Percentiles rank a stretch among this genome's conserved stretches.
Conservation (phyloP, 2,797 vertebrate species). For the Amniataba percoides region DNA sequence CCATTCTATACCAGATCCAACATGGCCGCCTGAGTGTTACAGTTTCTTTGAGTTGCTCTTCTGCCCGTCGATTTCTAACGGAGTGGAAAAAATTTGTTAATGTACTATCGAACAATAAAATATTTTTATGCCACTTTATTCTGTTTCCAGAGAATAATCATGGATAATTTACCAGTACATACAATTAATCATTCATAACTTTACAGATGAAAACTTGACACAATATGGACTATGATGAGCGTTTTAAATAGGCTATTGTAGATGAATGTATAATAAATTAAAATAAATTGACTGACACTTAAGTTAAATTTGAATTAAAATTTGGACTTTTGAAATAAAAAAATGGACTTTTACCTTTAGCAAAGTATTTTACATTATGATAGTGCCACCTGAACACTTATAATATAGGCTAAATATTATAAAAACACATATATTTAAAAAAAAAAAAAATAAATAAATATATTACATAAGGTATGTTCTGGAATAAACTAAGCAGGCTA, state of each 20-base stretch:
- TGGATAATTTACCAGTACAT: background rate
- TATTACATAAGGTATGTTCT: background rate
- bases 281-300: background rate
- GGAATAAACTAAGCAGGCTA: background rate
- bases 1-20: conserved; percentile 62
- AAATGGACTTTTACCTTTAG: background rate
- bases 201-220: background rate
- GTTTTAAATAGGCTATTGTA: background rate
- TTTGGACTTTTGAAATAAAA: no score
- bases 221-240: background rate
- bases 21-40: conserved; percentile 63
- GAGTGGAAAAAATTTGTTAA: background rate
- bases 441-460: no score
- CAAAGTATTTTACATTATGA: background rate
- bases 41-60: conserved; percentile 55
- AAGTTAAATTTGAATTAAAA: background rate
- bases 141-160: background rate
- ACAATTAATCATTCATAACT: background rate
- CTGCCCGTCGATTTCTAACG: background rate
- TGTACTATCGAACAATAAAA: background rate
- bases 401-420: no score
- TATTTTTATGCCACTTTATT: background rate
- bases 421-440: no score
- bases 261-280: no score
- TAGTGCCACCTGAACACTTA: background rate